Base-by-base conservation (phyloP, 2,113 vertebrate species). In the Cichladusa arquata region DNA sequence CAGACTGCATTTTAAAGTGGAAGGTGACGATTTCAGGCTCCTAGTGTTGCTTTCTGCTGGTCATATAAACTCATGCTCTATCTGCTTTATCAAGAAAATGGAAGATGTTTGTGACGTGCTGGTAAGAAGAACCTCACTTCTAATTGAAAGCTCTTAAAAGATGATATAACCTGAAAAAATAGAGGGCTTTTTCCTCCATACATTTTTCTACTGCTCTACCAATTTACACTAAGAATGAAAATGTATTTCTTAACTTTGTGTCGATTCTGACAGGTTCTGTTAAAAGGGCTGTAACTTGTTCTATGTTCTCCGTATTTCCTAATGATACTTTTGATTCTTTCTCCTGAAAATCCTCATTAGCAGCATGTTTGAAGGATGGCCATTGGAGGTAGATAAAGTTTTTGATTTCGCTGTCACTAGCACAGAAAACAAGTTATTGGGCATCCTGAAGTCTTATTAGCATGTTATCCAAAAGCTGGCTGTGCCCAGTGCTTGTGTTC, bases 101-200 rank as follows among this genome's bases (percentile, higher is more conserved):
- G 38, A 69, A 62, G 20, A 9, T 50, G 8, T 69, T 20, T 40
- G 24, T 19, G 44, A 15, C 0, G 1, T 34, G 12, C 38, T 67
- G 76, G 17, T 53, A 64, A 80, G 40, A 28, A 42, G 17, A 61
- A 11, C 4, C 9, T 69, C 14, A 28, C 19, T 44, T 88, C 6
- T 82, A 20, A 72, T n/a, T 91, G 34, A 60, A 86, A 94, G 13
- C 19, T 88, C 22, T 36, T 77, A 19, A 73, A 64, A 58, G 33
- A n/a, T 69, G 70, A 48, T 5, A 2, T 31, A 66, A 50, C 18
- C 8, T 76, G 14, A 72, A 82, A 70, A 56, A 53, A 42, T 12
- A 36, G 19, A 11, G 5, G 2, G 1, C 0, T 3, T 60, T 66
- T 34, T 4, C 34, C 26, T 66, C 29, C 5, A 1, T 23, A 5